Evolutionary conservation across 2,113 vertebrate species (phyloP), one percentile per base, ranked within the genome.

Genomic region (Urocolius indicus): DNA sequence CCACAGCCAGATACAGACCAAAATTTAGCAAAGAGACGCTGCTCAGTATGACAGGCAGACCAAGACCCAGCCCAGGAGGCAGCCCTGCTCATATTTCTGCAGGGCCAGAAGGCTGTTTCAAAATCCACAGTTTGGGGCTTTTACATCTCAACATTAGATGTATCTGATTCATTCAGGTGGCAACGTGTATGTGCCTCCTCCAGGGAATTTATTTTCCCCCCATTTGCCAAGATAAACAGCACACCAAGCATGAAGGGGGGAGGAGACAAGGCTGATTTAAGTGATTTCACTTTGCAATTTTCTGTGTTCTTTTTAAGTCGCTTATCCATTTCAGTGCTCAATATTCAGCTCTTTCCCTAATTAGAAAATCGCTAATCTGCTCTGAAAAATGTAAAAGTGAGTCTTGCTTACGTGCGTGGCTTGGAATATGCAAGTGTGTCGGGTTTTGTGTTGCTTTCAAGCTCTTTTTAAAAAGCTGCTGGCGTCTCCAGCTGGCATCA

Each of bases 331-430:
- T 96, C 93, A 95, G 91, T 96, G 87, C 94, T 96, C 95, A 97
- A 96, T 96, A 95, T 96, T 96, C 95, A 4, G 68, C 88, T 96
- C 85, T 95, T 95, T 96, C 92, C 62, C 89, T 97, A 97, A 96
- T 97, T 96, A 97, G 96, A 97, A 97, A 97, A 96, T 96, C 91
- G 23, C 93, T 97, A 97, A 97, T 97, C 91, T 97, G 94, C 94
- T 96, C 93, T 89, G 91, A 88, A 97, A 97, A 97, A 97, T 95
- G 95, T 95, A 95, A 94, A 96, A 97, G 89, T 92, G 86, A 96
- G 91, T 76, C 79, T 93, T 91, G 90, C 94, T 97, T 95, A 95
- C 81, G 92, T 96, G 93, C 92, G 51, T 18, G 89, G 95, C 93
- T 89, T 96, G 90, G 94, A 95, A 95, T 94, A 95, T 91, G 68